These are phyloP conservation scores for Mus spicilegus DNA, from an alignment of 2,113 vertebrate genomes.

Conservation along the genomic window DNA sequence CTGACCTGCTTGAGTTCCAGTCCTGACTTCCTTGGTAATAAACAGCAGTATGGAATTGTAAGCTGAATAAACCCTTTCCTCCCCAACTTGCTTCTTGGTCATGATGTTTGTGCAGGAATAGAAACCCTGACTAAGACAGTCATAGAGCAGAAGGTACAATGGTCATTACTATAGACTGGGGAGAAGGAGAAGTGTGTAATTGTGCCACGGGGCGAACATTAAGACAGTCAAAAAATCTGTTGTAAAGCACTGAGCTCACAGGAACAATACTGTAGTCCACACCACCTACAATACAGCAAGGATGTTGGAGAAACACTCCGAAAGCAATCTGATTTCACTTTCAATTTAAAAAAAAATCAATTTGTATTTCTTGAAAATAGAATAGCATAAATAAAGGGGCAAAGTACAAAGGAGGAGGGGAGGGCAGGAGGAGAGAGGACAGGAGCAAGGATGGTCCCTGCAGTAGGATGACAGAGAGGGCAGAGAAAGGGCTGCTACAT, in stretches of 20 bases:
- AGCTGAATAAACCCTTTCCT: too few relatives aligned
- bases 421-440: background rate
- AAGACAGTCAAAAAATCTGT: background rate
- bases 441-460: background rate
- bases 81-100: too few relatives aligned
- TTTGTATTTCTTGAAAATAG: background rate
- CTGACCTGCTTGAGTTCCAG: too few relatives aligned
- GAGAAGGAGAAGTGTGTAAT: background rate
- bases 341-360: background rate
- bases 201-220: background rate
- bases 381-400: background rate
- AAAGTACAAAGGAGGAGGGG: background rate
- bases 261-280: background rate
- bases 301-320: background rate
- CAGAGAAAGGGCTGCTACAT: background rate
- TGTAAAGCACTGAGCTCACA: background rate
- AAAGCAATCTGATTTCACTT: background rate
- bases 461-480: background rate
- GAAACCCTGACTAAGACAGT: too few relatives aligned
- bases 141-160: background rate
- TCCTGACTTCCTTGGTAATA: too few relatives aligned
- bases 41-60: too few relatives aligned
- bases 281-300: background rate
- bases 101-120: too few relatives aligned
- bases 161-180: background rate